phyloP scores from a whole-genome alignment of 2,797 vertebrate species.

The Urosaurus nigricauda region DNA sequence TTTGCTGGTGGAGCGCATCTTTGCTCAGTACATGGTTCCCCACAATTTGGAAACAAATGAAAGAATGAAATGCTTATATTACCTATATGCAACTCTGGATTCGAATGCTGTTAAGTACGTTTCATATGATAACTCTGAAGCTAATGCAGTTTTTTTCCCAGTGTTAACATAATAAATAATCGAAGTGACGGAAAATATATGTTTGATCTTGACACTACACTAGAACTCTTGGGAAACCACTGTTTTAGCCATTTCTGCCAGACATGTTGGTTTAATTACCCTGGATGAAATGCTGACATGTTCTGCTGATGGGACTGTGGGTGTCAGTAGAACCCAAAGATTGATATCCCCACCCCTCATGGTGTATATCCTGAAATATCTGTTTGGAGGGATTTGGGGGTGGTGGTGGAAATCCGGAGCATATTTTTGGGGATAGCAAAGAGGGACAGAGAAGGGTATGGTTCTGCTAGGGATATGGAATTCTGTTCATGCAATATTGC shows the following conservation, averaged over 20 bases:
- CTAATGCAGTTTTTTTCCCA: slow-evolving; percentile 23
- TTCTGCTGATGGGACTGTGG: not conserved
- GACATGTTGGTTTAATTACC: not conserved
- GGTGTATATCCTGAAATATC: not conserved
- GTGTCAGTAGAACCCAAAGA: not conserved
- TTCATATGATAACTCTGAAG: slow-evolving; percentile 21
- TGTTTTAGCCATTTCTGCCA: not conserved
- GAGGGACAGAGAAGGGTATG: no score
- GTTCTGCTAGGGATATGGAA: not conserved
- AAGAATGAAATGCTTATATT: slow-evolving; percentile 98
- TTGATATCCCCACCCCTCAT: not conserved
- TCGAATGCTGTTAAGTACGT: slow-evolving; percentile 96
- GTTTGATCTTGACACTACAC: not conserved
- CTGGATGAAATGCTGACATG: not conserved
- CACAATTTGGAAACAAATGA: slow-evolving; percentile 95
- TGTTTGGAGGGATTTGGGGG: not conserved
- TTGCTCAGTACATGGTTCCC: slow-evolving; percentile 98
- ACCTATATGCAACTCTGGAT: slow-evolving; percentile 96
- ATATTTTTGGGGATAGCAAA: no score
- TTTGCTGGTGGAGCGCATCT: slow-evolving; percentile 95
- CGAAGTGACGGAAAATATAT: not conserved
- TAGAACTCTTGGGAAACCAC: not conserved
- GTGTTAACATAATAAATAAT: not conserved
- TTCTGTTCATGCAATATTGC: not conserved
- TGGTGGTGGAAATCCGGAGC: not conserved